Evolutionary conservation across 2,113 vertebrate species (phyloP), one percentile per base, ranked within the genome.

Genomic region (Callorhinus ursinus): DNA sequence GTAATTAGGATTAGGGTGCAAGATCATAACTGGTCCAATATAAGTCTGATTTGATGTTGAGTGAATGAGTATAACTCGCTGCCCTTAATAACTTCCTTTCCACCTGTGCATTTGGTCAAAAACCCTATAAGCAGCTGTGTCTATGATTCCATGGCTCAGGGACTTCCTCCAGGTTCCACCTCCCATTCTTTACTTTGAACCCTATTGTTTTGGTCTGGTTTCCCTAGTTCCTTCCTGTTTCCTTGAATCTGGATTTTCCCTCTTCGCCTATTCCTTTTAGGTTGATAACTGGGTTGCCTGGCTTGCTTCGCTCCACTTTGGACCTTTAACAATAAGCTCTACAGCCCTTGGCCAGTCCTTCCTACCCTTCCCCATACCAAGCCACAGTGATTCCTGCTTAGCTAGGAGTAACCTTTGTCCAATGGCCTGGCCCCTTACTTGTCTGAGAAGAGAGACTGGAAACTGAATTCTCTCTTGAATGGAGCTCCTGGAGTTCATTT

Each of bases 221-320:
- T 97, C 96, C 97, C 97, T 97, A 72, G 59, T 98, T 98, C 96
- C 97, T 97, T 98, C 98, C 96, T 97, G 97, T 90, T 96, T 97
- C 97, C 97, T 93, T 97, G 88, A 88, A 94, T 93, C 85, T 97
- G 96, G 97, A 90, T 97, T 96, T 95, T 82, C 95, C 94, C 95
- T 95, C 92, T 72, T 95, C 96, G 84, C 81, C 76, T 90, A 79
- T 81, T 97, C 95, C 92, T 74, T 95, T 94, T 88, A 84, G 84
- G 72, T 88, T 88, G 93, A 80, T 93, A 88, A 91, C 61, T 65
- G 69, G 42, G 18, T 51, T 89, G 67, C 77, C 61, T 36, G 65
- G 36, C 51, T 95, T 89, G 61, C 53, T 15, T 74, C 1, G 1
- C 71, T 77, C 51, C 51, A 22, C 36, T 39, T 82, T 80, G 36